Evolutionary conservation across 2,113 vertebrate species (phyloP), one percentile per base, ranked within the genome.

Genomic region (Rhabdornis inornatus): DNA sequence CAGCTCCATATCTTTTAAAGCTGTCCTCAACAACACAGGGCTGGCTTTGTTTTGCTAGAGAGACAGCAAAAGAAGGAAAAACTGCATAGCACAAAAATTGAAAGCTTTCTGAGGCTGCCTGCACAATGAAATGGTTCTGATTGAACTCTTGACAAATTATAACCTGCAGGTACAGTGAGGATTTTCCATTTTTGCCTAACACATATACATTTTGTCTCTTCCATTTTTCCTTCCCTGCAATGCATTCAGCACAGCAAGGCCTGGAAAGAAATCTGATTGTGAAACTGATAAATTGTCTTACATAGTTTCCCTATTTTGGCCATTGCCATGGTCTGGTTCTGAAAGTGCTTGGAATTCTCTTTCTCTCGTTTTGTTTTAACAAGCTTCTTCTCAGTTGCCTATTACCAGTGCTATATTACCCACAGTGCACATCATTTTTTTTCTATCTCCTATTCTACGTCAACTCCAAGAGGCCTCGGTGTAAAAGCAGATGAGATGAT

Each of bases 251-350:
- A 85, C 90, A 95, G 92, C 94, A 82, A 93, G 89, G 74, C 80
- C 92, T 97, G 94, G 95, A 96, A 97, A 96, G 92, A 96, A 94
- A 95, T 94, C 94, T 95, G 95, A 97, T 96, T 96, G 92, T 97
- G 96, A 96, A 97, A 94, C 96, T 95, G 95, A 96, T 97, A 97
- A 97, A 97, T 96, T 95, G 93, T 96, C 88, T 96, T 96, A 95
- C 96, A 97, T 97, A 96, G 96, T 97, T 97, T 97, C 95, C 89
- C 95, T 97, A 95, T 96, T 97, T 97, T 97, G 96, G 95, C 95
- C 91, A 96, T 97, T 96, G 86, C 94, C 91, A 94, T 94, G 81
- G 92, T 95, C 92, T 95, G 91, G 89, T 92, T 94, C 69, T 75
- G 91, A 96, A 97, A 97, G 95, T 94, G 92, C 92, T 89, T 94